phyloP scores from a whole-genome alignment of 2,888 invertebrate species.

The Xestia xanthographa region DNA sequence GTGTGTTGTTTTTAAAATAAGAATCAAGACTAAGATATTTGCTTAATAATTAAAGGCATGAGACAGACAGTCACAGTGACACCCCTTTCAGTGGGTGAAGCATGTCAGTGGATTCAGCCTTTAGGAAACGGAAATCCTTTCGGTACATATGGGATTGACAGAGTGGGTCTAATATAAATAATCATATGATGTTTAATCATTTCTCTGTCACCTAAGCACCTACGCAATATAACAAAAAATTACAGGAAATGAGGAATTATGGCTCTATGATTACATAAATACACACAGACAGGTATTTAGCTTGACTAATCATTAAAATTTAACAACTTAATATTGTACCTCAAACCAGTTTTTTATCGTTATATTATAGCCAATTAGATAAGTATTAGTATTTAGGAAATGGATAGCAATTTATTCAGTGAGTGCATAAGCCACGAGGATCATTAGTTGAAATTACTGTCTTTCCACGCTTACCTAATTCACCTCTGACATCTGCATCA shows the following conservation, averaged over 20 bases:
- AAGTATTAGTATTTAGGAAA: not conserved
- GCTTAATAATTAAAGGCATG: too few species aligned
- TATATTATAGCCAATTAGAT: too few species aligned
- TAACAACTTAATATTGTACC: not conserved
- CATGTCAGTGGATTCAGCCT: too few species aligned
- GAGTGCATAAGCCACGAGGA: not conserved
- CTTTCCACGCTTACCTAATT: not conserved
- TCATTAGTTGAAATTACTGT: not conserved
- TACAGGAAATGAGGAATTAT: not conserved
- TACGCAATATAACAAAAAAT: not conserved
- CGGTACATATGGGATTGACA: too few species aligned
- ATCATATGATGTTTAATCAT: not conserved
- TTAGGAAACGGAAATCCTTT: too few species aligned
- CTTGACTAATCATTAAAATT: not conserved
- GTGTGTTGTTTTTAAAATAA: too few species aligned
- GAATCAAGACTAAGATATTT: too few species aligned
- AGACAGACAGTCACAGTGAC: too few species aligned
- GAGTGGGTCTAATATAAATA: too few species aligned
- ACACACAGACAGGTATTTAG: too few species aligned
- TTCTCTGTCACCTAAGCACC: not conserved
- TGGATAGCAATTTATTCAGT: not conserved
- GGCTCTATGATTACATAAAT: too few species aligned
- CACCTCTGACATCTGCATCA: not conserved
- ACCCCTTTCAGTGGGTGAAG: too few species aligned
- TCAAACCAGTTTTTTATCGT: not conserved